Conservation (phyloP, 2,888 invertebrate species). For the Drosophila multiciliata region DNA sequence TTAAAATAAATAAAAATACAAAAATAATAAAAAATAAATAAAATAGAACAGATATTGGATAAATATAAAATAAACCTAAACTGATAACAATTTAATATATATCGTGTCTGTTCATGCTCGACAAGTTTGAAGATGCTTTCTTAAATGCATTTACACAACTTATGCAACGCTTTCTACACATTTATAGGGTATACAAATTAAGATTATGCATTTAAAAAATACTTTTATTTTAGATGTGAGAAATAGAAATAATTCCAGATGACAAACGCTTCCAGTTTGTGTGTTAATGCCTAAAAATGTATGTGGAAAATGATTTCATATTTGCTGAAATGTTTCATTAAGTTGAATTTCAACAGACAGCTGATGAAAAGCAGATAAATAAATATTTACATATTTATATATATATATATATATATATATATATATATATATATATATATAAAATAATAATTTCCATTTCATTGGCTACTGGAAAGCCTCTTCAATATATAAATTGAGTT, state of each 20-base stretch:
- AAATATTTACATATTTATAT: not conserved
- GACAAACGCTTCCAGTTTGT: conserved; percentile 10
- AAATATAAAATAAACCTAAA: too few species aligned
- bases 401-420: not conserved
- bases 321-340: conserved; percentile 7
- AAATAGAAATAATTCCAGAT: not conserved
- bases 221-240: not conserved
- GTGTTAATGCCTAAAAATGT: conserved; percentile 28
- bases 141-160: not conserved
- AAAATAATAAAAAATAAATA: too few species aligned
- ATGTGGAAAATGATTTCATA: conserved; percentile 14
- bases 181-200: not conserved
- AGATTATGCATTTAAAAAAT: not conserved
- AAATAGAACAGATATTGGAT: not conserved
- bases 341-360: conserved; percentile 17
- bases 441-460: conserved; percentile 25
- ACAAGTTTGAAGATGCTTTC: not conserved
- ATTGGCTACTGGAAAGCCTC: conserved; percentile 16
- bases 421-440: conserved; percentile 2
- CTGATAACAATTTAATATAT: not conserved
- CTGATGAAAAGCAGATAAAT: conserved; percentile 11
- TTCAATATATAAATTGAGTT: conserved; percentile 55
- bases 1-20: too few species aligned
- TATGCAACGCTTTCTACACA: not conserved
- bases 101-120: not conserved